Conservation (phyloP, 2,888 invertebrate genomes). For the Arrhopalites spinosus region DNA sequence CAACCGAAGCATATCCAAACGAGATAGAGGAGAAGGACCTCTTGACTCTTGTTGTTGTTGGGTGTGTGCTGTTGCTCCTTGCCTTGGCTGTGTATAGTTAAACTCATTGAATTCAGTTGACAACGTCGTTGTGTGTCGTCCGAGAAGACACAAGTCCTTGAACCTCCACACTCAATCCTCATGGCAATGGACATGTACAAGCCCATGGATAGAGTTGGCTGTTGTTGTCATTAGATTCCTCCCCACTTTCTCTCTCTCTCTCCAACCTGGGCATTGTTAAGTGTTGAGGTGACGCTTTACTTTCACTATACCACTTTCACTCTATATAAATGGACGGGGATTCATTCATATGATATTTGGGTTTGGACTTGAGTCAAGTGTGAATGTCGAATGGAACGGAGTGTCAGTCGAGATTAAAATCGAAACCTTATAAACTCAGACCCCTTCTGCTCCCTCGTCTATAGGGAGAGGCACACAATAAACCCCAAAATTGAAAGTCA, state of each 20-base stretch:
- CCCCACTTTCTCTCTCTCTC: too few species aligned
- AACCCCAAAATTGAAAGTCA: too few species aligned
- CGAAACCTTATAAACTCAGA: not conserved
- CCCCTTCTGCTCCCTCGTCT: too few species aligned
- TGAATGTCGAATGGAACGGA: not conserved
- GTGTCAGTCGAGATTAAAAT: not conserved
- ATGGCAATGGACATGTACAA: not conserved
- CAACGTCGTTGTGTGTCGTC: too few species aligned
- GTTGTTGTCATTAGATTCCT: too few species aligned
- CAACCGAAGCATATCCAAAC: conserved; percentile 11
- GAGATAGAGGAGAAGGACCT: not conserved
- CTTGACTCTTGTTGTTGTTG: not conserved
- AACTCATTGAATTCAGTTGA: not conserved
- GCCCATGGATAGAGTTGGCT: too few species aligned
- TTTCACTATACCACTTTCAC: too few species aligned
- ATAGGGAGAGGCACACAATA: too few species aligned
- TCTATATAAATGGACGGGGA: too few species aligned
- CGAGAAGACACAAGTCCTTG: conserved; percentile 1
- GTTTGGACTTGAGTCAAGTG: not conserved
- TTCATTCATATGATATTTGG: not conserved
- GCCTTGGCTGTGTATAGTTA: not conserved
- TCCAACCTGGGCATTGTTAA: too few species aligned
- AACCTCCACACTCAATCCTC: not conserved
- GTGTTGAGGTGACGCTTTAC: too few species aligned
- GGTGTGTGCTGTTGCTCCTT: not conserved